Conservation (phyloP, 2,113 vertebrate species). For the Antechinus flavipes region DNA sequence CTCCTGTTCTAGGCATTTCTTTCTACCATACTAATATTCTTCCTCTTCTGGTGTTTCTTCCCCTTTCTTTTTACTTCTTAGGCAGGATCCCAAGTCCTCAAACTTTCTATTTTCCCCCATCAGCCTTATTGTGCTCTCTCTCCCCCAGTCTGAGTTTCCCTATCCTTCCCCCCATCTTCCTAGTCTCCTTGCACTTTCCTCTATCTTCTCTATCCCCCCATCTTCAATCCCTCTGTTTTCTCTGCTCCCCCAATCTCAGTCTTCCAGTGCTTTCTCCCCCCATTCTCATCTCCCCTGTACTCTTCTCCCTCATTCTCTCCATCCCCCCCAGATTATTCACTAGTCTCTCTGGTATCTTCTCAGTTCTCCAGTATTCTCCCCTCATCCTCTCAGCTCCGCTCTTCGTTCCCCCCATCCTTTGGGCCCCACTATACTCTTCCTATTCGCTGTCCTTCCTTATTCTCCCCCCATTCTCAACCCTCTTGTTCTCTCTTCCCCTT, state of each 20-base stretch:
- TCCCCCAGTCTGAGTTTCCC: neutral
- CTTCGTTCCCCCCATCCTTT: too few relatives aligned
- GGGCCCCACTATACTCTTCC: too few relatives aligned
- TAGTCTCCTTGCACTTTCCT: neutral
- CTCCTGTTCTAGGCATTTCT: neutral
- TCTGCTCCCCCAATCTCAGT: neutral
- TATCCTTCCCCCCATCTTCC: neutral
- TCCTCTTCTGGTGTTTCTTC: neutral
- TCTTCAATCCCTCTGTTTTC: neutral
- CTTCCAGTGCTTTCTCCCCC: neutral
- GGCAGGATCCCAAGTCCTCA: neutral
- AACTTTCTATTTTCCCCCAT: neutral
- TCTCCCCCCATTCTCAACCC: neutral
- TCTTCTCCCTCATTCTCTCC: slow-evolving; percentile 1
- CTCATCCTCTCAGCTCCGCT: neutral
- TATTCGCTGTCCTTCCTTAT: too few relatives aligned
- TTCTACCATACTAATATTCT: neutral
- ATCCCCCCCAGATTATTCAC: neutral
- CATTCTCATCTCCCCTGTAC: neutral
- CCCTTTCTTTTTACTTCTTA: neutral
- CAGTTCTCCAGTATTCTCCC: neutral
- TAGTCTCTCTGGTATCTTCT: neutral
- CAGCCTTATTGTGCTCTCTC: neutral
- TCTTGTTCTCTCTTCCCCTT: neutral
- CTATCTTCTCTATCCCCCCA: neutral